Evolutionary conservation across 53 echinoderm and acorn worm genomes (phyloP).

Genomic region (Apostichopus leukothele): DNA sequence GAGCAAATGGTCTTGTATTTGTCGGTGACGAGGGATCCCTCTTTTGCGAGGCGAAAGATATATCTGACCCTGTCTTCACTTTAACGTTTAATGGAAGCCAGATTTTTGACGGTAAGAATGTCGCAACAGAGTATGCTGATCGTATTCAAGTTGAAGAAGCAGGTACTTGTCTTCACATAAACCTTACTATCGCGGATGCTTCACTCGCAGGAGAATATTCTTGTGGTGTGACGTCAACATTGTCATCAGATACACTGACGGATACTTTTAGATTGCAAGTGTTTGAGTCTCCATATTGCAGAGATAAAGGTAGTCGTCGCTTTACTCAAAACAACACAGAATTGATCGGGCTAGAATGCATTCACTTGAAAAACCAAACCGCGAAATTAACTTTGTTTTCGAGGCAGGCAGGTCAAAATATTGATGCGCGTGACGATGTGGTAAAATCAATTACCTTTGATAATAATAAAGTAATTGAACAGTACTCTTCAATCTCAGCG

Average conservation of each 20-base stretch:
- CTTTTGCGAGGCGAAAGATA: background rate
- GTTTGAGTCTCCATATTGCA: background rate
- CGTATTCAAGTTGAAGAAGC: background rate
- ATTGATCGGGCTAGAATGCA: background rate
- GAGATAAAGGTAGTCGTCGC: background rate
- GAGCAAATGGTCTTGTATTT: background rate
- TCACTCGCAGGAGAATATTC: background rate
- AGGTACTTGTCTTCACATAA: background rate
- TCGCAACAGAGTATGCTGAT: background rate
- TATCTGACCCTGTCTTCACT: background rate
- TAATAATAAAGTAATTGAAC: background rate
- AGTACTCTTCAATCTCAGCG: background rate
- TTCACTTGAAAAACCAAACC: background rate
- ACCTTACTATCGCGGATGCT: background rate
- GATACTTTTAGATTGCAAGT: background rate
- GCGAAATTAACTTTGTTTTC: background rate
- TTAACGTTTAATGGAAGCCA: background rate
- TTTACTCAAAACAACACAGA: too few species aligned
- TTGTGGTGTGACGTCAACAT: background rate
- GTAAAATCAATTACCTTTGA: background rate
- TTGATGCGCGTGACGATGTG: too few species aligned
- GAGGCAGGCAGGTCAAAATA: too few species aligned
- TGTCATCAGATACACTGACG: background rate
- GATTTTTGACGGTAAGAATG: background rate
- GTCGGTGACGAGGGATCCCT: slow-evolving; percentile 3